Evolutionary conservation across 1,140 invertebrate species (phyloP), one percentile per base, ranked within the genome.

Genomic region (Papilio helenus): DNA sequence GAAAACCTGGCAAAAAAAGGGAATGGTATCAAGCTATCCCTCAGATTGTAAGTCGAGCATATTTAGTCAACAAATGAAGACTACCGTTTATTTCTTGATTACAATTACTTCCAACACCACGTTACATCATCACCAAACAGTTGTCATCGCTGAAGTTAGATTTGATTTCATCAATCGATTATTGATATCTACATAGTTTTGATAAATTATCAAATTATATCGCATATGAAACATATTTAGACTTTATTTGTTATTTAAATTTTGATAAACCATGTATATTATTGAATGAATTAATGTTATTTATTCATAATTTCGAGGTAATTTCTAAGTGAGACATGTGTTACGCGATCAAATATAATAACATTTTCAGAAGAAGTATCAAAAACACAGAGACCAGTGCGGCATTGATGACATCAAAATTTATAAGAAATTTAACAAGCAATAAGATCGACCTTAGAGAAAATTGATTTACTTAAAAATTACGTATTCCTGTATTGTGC

Each of bases 141-240:
- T 29, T 26, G 61, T 65, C 61, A 65, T 14, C 61, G 23, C 23
- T 26, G 12, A 65, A 65, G 61, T 65, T 65, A 65, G 61, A 65
- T 65, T 65, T 65, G 61, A 65, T 65, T 65, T 26, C 26, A 65
- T 65, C 61, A 29, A 16, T 65, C 23, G 61, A 65, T 65, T 29
- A 65, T 34, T 65, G 61, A 65, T 65, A 65, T 2, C 23, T 29
- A 65, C 61, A 65, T 34, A 65, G 58, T 65, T 26, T 26, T 65
- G 61, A 65, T 65, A 65, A 65, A 65, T 65, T 65, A 65, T 65
- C 61, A 65, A 65, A 65, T 65, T 65, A 61, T 61, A 65, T 65
- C 61, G 23, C 61, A 29, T 29, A 65, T 29, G 14, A 65, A 65
- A 65, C 8, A 65, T 26, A 65, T 65, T 65, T 29, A 55, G 51